These are phyloP conservation scores for Quadroppia sp. DNA, from an alignment of 2,888 invertebrate genomes.

Conservation along the genomic window DNA sequence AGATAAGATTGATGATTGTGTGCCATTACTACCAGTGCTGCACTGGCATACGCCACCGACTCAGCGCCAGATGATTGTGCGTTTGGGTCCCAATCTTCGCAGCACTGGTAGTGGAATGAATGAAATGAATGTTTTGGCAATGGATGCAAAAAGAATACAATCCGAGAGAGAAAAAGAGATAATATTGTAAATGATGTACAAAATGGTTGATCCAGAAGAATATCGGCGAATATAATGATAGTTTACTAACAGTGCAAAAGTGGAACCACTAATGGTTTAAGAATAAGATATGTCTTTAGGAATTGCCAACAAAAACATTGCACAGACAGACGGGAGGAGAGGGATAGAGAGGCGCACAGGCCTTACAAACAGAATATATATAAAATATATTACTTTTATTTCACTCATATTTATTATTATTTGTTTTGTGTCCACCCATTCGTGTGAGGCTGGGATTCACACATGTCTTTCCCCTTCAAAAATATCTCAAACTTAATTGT, in stretches of 20 bases:
- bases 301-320: constrained; percentile 18
- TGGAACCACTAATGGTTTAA: background rate
- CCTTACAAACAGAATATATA: constrained; percentile 12
- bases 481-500: background rate
- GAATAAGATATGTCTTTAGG: constrained; percentile 15
- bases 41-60: background rate
- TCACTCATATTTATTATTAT: background rate
- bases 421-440: constrained; percentile 26
- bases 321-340: no score
- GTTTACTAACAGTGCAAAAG: constrained; percentile 16
- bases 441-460: background rate
- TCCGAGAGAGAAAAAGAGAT: background rate
- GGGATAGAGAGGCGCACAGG: background rate
- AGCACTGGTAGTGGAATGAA: background rate
- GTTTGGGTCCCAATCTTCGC: background rate
- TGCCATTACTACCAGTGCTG: background rate
- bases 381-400: no score
- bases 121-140: background rate
- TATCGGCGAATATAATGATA: constrained; percentile 14
- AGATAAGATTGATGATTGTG: constrained; percentile 30
- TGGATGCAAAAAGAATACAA: background rate
- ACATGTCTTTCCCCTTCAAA: background rate
- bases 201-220: constrained; percentile 22
- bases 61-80: background rate
- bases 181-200: constrained; percentile 17